Conservation (phyloP, 23 tunicate genomes). For the Ciona savignyi region DNA sequence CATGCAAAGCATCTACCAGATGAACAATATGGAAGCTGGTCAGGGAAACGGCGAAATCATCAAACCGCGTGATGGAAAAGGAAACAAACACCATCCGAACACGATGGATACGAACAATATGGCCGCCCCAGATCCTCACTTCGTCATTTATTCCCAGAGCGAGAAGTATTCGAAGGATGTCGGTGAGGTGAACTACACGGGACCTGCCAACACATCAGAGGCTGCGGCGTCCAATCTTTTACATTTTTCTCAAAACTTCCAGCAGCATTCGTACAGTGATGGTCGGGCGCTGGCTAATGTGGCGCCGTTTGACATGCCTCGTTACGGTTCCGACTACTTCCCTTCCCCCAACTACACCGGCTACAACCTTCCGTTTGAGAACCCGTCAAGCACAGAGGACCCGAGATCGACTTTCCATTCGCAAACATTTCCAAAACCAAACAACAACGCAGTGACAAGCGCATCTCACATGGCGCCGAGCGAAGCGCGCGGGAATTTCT, state of each 20-base stretch:
- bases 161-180: neutral
- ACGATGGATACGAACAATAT: neutral
- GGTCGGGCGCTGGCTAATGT: neutral
- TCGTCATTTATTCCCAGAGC: neutral
- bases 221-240: slow-evolving; percentile 49
- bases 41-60: neutral
- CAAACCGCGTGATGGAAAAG: neutral
- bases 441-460: neutral
- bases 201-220: neutral
- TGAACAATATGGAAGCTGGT: neutral
- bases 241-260: slow-evolving; percentile 41
- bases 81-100: neutral
- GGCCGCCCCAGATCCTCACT: neutral
- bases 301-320: slow-evolving; percentile 8
- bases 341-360: slow-evolving; percentile 5
- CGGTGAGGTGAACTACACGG: neutral
- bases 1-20: neutral
- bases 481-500: neutral
- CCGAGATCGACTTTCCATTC: neutral
- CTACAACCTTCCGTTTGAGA: neutral
- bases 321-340: slow-evolving; percentile 8
- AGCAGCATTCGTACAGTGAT: slow-evolving; percentile 6
- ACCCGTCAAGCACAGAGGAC: neutral
- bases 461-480: neutral
- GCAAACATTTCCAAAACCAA: neutral